phyloP scores from a whole-genome alignment of 2,113 vertebrate genomes.

The Brachyhypopomus occidentalis region DNA sequence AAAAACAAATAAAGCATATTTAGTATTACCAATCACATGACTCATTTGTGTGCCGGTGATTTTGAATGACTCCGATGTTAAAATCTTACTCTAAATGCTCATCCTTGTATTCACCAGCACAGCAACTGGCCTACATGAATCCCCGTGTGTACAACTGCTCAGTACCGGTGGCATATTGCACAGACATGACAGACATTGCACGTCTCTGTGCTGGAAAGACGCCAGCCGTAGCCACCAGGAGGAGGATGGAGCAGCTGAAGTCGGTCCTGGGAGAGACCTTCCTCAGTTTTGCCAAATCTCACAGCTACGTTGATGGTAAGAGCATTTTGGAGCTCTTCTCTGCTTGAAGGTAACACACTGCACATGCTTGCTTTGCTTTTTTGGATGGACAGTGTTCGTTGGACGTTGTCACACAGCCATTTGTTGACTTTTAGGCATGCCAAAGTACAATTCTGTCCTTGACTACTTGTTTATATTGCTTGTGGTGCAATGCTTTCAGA shows the following conservation, averaged over 20 bases:
- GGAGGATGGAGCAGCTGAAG: conserved; percentile 68
- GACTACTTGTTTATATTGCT: conserved; percentile 41
- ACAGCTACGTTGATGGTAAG: conserved; percentile 83
- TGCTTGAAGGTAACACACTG: not conserved
- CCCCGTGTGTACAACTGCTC: conserved; percentile 88
- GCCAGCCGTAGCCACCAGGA: conserved; percentile 58
- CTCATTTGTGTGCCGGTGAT: not conserved
- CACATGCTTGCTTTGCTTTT: not conserved
- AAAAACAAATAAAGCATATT: not conserved
- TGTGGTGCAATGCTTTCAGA: not conserved
- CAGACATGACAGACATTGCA: conserved; percentile 74
- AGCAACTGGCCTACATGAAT: conserved; percentile 80
- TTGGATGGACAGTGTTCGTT: not conserved
- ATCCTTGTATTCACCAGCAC: conserved; percentile 68
- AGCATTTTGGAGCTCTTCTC: not conserved
- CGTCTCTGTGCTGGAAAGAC: conserved; percentile 74
- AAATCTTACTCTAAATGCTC: conserved; percentile 2
- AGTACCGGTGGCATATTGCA: conserved; percentile 75
- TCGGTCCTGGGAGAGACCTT: conserved; percentile 80
- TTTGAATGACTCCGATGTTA: not conserved
- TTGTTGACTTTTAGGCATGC: conserved; percentile 23
- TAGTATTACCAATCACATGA: not conserved
- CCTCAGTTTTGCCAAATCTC: conserved; percentile 86
- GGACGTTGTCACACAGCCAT: not conserved
- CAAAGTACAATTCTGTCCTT: conserved; percentile 41